These are phyloP conservation scores for Trichonephila inaurata DNA, from an alignment of 1,140 invertebrate species.

Conservation along the genomic window DNA sequence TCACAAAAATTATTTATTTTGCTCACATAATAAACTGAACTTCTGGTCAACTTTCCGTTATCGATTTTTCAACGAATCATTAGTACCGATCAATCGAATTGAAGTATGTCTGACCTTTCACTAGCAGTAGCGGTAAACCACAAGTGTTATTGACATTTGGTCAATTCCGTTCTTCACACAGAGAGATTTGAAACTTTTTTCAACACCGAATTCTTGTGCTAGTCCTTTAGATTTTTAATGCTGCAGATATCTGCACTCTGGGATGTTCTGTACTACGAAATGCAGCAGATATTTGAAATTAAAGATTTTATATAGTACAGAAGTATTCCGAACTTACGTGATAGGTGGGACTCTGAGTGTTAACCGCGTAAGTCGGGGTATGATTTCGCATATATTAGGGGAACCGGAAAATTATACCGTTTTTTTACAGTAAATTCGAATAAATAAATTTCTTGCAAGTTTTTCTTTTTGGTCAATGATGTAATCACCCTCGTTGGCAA, in stretches of 20 bases:
- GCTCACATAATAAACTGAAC: slow-evolving; percentile 15
- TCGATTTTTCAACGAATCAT: slow-evolving; percentile 11
- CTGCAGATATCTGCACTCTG: background rate
- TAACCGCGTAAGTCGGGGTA: no score
- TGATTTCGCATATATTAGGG: no score
- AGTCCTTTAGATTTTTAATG: background rate
- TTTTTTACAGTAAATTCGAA: no score
- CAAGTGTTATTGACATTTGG: slow-evolving; percentile 30
- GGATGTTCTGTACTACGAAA: no score
- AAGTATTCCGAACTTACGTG: no score
- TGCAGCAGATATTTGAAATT: no score
- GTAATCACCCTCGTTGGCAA: no score
- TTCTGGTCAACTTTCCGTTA: slow-evolving; percentile 34
- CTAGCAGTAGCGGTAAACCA: slow-evolving; percentile 24
- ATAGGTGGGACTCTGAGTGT: no score
- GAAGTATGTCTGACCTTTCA: slow-evolving; percentile 31
- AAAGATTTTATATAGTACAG: no score
- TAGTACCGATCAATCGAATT: slow-evolving; percentile 30
- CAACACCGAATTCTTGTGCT: background rate
- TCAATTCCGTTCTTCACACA: slow-evolving; percentile 17
- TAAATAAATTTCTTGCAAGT: no score
- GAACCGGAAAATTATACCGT: no score
- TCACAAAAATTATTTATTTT: background rate
- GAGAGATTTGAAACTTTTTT: background rate
- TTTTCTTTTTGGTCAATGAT: no score